Conservation (phyloP, 2,797 vertebrate species). For the Myoxocephalus aenaeus region DNA sequence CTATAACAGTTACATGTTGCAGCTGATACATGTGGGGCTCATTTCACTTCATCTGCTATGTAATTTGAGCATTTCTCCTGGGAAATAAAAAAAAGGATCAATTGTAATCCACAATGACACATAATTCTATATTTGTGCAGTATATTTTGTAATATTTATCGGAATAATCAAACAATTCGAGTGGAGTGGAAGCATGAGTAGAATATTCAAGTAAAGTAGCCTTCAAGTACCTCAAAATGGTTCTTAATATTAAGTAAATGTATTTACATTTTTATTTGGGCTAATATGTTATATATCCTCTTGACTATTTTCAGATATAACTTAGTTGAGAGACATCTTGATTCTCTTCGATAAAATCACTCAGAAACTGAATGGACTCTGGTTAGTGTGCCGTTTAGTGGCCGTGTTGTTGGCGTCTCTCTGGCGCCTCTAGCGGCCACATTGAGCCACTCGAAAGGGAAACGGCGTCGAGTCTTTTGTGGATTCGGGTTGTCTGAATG, state of each 20-base stretch:
- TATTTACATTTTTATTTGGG: neutral
- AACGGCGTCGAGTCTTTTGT: conserved; percentile 52
- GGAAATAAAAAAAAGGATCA: neutral
- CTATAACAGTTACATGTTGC: no score
- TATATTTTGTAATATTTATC: neutral
- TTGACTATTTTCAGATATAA: neutral
- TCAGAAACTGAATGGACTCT: neutral
- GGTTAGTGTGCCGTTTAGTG: neutral
- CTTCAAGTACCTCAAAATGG: neutral
- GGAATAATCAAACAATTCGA: neutral
- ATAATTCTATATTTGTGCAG: neutral
- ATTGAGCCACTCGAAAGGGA: neutral
- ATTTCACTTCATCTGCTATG: neutral
- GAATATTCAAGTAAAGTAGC: neutral
- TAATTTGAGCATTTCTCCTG: neutral
- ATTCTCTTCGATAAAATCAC: neutral
- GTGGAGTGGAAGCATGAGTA: neutral
- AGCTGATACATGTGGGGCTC: no score
- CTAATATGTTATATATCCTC: no score
- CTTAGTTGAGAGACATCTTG: neutral
- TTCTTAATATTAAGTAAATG: neutral
- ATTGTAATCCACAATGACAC: neutral
- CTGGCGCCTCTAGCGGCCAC: conserved; percentile 67
- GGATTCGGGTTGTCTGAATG: conserved; percentile 71
- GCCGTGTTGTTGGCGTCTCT: neutral